Evolutionary conservation across 2,797 vertebrate genomes (phyloP), one percentile per base, ranked within the genome.

Genomic region (Poeciliopsis infans): DNA sequence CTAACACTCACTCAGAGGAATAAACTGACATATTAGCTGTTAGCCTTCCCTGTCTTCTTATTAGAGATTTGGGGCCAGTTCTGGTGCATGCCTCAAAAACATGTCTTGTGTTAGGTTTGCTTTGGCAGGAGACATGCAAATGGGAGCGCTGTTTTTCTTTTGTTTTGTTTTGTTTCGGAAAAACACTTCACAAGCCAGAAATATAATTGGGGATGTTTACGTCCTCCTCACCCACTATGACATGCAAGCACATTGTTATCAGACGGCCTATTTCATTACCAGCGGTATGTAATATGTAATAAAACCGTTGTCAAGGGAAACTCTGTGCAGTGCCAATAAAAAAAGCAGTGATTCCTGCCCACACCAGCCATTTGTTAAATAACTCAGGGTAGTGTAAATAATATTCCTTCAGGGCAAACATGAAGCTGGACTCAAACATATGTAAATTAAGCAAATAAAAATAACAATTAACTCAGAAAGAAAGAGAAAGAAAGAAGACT

Each of bases 1-100:
- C 36, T 66, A 73, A 73, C 47, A 71, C 72, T 79, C 57, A 53
- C 74, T 59, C 51, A 18, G 25, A 75, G 43, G 75, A 76, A 76
- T 39, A 47, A 36, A 72, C 36, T 81, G 76, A 86, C 79, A 72
- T 82, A 87, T 89, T 84, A 86, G 78, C 85, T 84, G 81, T 75
- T 86, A 80, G 77, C 25, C 36, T 39, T 86, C 53, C 49, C 18
- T 36, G 31, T 75, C 64, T 20, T 70, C 46, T 86, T 87, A 76
- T 75, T 70, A 46, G 78, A 15, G 84, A 84, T 76, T 77, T 73
- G 31, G 31, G 79, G 45, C 25, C 57, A 76, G 73, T 70, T 80
- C 81, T 20, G 59, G 79, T 83, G 59, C 11, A 8, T 75, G 76
- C 33, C 16, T 69, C 47, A 75, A 77, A 74, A 64, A 59, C 61